Base-by-base conservation (phyloP, 2,888 invertebrate genomes). In the Torymus texanus region DNA sequence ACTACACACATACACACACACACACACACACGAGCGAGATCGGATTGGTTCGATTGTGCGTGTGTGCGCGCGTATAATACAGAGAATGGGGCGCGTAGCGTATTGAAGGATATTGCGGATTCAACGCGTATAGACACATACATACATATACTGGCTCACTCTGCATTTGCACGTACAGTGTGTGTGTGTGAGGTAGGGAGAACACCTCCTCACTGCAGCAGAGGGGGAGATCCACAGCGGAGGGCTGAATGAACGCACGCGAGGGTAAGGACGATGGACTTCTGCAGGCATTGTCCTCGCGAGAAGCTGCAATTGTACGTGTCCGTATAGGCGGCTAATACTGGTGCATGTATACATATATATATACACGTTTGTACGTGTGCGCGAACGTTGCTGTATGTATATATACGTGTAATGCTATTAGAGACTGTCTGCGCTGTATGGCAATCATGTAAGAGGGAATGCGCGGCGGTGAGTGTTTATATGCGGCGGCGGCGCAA, bases 261-360 rank as follows among this genome's bases (percentile, higher is more conserved):
- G 66, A 53, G 65, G 21, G 56, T 14, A 21, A 65, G 11, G 24
- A 50, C 24, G 21, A 24, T 16, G 65, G 14, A n/a, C 50, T n/a
- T 58, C 66, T 70, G 62, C 62, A 10, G 58, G 71, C 53, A 79
- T 79, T 79, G 79, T 75, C 61, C 71, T 24, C 3, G 55, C 70
- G 79, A 71, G 79, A 71, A 79, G 75, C 75, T 79, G 71, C 66
- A 79, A 79, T 79, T 79, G 71, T 66, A 65, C 71, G 65, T 50
- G 65, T 75, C 21, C n/a, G 59, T 71, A 55, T 68, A 73, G 56
- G 62, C 63, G 63, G 74, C 63, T 76, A 70, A 75, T 75, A 74
- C 74, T 21, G 24, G 74, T 21, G 16, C 51, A 5, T 16, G 29
- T 29, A 8, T 41, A 41, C 41, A 8, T 41, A 8, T 8, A 41